phyloP scores from a whole-genome alignment of 2,888 invertebrate genomes.

The Hirtodrosophila histrioides region DNA sequence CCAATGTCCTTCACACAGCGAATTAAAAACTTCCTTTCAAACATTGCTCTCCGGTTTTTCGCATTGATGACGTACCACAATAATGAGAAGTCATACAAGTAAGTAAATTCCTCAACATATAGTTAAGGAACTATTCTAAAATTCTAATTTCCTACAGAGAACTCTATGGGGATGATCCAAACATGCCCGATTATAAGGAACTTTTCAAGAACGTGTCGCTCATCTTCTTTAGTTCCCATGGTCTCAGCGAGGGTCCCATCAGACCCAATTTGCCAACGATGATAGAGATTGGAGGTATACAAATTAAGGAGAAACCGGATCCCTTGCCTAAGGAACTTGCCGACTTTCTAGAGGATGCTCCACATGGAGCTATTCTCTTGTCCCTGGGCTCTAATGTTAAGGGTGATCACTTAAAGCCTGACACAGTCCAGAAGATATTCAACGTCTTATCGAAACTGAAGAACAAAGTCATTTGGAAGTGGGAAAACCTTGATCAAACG shows the following conservation, averaged over 20 bases:
- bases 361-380: constrained; percentile 84
- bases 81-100: constrained; percentile 45
- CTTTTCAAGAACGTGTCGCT: constrained; percentile 78
- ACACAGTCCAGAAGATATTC: constrained; percentile 86
- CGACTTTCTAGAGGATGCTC: constrained; percentile 76
- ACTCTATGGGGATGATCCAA: constrained; percentile 57
- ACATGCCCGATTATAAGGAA: constrained; percentile 66
- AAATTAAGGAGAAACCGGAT: constrained; percentile 77
- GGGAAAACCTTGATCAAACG: constrained; percentile 86
- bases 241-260: constrained; percentile 77
- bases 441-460: constrained; percentile 87
- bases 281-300: constrained; percentile 82
- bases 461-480: constrained; percentile 89
- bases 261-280: constrained; percentile 78
- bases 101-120: neutral
- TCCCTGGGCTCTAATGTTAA: constrained; percentile 84
- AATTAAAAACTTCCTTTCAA: constrained; percentile 40
- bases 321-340: constrained; percentile 80
- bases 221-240: constrained; percentile 72
- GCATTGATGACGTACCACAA: constrained; percentile 4
- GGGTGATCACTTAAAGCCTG: constrained; percentile 83
- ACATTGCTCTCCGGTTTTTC: constrained; percentile 12
- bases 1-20: constrained; percentile 59
- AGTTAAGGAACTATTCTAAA: too few species aligned
- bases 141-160: constrained; percentile 7